Evolutionary conservation across 2,113 vertebrate species (phyloP).

Genomic region (Nesoenas mayeri): DNA sequence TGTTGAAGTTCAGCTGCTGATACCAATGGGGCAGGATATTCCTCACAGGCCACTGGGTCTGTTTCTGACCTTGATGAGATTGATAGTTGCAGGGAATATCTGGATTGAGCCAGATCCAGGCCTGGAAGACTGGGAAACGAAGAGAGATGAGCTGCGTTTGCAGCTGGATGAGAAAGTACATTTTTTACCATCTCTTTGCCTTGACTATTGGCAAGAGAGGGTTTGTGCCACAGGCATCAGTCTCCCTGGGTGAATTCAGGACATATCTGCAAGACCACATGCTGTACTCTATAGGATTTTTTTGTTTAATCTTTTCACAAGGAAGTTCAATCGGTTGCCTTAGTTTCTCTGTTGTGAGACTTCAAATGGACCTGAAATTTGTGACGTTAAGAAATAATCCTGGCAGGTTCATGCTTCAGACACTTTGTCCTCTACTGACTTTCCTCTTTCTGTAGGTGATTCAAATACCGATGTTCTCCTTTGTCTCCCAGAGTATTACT

Average conservation of each 20-base stretch:
- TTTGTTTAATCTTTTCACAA: conserved; percentile 28
- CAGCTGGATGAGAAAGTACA: background rate
- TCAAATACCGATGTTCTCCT: conserved; percentile 24
- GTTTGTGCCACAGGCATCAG: background rate
- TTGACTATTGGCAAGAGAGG: background rate
- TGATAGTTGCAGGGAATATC: background rate
- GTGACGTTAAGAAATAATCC: conserved; percentile 20
- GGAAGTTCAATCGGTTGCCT: conserved; percentile 10
- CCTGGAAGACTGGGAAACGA: background rate
- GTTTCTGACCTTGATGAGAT: background rate
- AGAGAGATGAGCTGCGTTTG: background rate
- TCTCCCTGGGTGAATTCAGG: conserved; percentile 25
- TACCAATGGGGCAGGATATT: background rate
- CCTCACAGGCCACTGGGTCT: background rate
- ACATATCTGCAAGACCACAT: conserved; percentile 5
- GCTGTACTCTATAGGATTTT: conserved; percentile 15
- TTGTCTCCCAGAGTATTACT: background rate
- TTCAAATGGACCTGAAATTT: conserved; percentile 58
- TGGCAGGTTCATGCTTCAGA: conserved; percentile 43
- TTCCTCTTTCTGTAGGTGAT: background rate
- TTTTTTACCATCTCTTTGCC: background rate
- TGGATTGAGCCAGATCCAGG: background rate
- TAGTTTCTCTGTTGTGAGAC: conserved; percentile 52
- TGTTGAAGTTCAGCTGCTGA: background rate
- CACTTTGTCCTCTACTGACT: conserved; percentile 27